phyloP scores from a whole-genome alignment of 2,888 invertebrate genomes.

The Eupithecia inturbata region DNA sequence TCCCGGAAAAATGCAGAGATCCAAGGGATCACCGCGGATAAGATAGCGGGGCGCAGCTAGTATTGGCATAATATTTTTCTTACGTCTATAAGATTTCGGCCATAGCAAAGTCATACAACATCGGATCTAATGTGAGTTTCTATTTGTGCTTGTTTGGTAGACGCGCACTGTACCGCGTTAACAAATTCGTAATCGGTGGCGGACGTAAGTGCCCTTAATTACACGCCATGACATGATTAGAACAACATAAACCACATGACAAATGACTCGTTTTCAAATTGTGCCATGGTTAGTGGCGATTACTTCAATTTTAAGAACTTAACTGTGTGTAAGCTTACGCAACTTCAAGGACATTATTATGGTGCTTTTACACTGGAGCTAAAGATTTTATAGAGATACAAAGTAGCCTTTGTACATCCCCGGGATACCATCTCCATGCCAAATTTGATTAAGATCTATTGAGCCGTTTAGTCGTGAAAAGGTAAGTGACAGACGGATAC shows the following conservation, averaged over 20 bases:
- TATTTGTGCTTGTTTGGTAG: not conserved
- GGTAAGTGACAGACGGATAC: no score
- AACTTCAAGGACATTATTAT: not conserved
- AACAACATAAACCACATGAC: slow-evolving; percentile 18
- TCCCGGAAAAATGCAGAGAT: no score
- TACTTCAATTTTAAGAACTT: slow-evolving; percentile 11
- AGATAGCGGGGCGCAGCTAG: no score
- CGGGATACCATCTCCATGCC: no score
- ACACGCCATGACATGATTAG: slow-evolving; percentile 45
- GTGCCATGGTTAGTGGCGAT: slow-evolving; percentile 12
- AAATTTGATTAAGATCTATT: no score
- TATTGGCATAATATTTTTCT: no score
- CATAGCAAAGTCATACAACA: not conserved
- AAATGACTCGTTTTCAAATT: slow-evolving; percentile 37
- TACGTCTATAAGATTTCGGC: no score
- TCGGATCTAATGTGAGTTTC: not conserved
- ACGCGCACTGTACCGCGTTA: slow-evolving; percentile 50
- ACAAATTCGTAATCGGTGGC: slow-evolving; percentile 51
- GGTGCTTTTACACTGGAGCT: not conserved
- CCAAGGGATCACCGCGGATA: no score
- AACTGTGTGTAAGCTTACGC: not conserved
- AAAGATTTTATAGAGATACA: no score
- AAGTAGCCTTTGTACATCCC: no score
- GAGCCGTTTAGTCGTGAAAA: no score
- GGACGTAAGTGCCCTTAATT: slow-evolving; percentile 54